Percentiles rank a stretch among this genome's conserved stretches.
These are phyloP conservation scores for Brachionus calyciflorus DNA, from an alignment of 1,140 invertebrate genomes.

Conservation along the genomic window DNA sequence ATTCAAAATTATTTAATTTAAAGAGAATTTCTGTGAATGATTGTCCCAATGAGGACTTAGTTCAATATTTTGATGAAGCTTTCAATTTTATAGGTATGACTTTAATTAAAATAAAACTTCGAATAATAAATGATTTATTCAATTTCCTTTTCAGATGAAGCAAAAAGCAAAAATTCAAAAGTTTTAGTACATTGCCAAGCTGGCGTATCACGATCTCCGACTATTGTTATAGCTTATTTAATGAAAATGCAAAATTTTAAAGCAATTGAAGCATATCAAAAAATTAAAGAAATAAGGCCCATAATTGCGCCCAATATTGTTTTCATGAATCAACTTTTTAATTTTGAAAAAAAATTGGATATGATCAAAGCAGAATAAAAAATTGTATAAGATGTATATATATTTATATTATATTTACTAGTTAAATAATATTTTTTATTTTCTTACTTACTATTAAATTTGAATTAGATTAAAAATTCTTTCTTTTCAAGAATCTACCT, in stretches of 20 bases:
- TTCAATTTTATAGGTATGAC: conserved; percentile 16
- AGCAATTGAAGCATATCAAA: conserved; percentile 36
- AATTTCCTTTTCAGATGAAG: not conserved
- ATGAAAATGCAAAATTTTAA: conserved; percentile 49
- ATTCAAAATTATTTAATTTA: not conserved
- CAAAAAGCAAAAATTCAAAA: conserved; percentile 48
- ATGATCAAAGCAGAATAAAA: not conserved
- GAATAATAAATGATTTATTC: too few relatives aligned
- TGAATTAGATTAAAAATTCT: too few relatives aligned
- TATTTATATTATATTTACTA: too few relatives aligned
- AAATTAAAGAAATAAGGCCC: not conserved
- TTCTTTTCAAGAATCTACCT: too few relatives aligned
- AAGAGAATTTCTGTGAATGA: conserved; percentile 37
- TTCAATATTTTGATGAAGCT: conserved; percentile 23
- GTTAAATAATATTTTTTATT: too few relatives aligned
- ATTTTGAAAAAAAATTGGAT: conserved; percentile 26
- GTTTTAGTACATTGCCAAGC: conserved; percentile 59
- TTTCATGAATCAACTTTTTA: conserved; percentile 26
- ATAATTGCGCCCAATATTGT: conserved; percentile 29
- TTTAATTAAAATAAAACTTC: not conserved
- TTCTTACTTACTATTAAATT: too few relatives aligned
- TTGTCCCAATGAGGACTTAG: not conserved
- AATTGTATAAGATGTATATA: conserved; percentile 19
- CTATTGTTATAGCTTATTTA: conserved; percentile 56
- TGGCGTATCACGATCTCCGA: conserved; percentile 55